Evolutionary conservation across 2,888 invertebrate species (phyloP).

Genomic region (Gnatocerus cornutus): DNA sequence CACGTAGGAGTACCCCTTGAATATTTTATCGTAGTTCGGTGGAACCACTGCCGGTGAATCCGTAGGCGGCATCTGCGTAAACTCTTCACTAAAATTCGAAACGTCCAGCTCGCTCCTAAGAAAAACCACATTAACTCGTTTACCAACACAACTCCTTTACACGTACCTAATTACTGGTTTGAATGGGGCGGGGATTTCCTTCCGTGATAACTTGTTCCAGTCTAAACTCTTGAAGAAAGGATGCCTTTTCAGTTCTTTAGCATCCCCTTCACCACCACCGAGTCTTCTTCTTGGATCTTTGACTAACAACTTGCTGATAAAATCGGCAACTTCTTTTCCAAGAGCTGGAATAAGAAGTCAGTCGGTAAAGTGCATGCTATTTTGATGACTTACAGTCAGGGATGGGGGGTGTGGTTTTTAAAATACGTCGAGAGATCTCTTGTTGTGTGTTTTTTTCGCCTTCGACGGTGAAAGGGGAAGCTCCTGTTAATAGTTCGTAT

Average conservation of each 20-base stretch:
- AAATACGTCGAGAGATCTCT: conserved; percentile 94
- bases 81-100: conserved; percentile 97
- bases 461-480: conserved; percentile 97
- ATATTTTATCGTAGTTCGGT: conserved; percentile 88
- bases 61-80: conserved; percentile 92
- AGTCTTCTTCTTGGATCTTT: conserved; percentile 93
- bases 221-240: conserved; percentile 88
- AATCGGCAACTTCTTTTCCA: conserved; percentile 82
- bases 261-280: conserved; percentile 89
- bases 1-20: conserved; percentile 95
- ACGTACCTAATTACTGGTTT: conserved; percentile 83
- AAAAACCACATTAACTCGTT: background rate
- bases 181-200: conserved; percentile 90
- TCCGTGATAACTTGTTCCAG: conserved; percentile 87
- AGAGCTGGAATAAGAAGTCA: conserved; percentile 70
- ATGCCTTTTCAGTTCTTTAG: conserved; percentile 92
- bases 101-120: conserved; percentile 88
- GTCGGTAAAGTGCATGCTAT: background rate
- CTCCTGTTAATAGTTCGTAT: conserved; percentile 96
- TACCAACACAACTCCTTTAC: background rate
- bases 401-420: conserved; percentile 91
- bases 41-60: conserved; percentile 95
- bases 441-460: conserved; percentile 95
- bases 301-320: conserved; percentile 87
- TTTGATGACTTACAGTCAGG: conserved; percentile 76